A percentile compares a stretch with the other conserved stretches of the same genome.
Conservation (phyloP, 2,888 invertebrate genomes). For the Penaeus monodon region DNA sequence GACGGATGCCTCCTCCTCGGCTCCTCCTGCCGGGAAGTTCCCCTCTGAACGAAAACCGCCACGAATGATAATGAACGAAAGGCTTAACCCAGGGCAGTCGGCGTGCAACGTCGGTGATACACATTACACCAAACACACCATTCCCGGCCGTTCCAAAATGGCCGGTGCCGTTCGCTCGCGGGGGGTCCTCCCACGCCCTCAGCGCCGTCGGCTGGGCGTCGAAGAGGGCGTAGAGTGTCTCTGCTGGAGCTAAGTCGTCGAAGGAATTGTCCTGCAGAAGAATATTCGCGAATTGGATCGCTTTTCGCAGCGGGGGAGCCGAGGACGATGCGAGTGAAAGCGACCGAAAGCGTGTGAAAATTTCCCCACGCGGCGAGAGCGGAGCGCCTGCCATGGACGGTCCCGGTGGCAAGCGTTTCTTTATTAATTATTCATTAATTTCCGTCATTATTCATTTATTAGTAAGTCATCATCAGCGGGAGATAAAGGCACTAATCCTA, state of each 20-base stretch:
- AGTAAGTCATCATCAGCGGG: conserved; percentile 55
- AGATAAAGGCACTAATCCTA: conserved; percentile 53
- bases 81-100: conserved; percentile 35
- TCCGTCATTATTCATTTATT: conserved; percentile 58
- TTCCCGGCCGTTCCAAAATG: conserved; percentile 8
- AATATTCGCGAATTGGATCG: no score
- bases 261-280: no score
- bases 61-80: conserved; percentile 15
- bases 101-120: conserved; percentile 34
- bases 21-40: neutral
- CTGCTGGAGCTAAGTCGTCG: no score
- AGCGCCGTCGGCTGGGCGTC: neutral
- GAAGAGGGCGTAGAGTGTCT: no score
- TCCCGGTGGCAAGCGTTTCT: conserved; percentile 44
- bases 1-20: neutral
- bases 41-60: neutral
- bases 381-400: conserved; percentile 24
- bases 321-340: conserved; percentile 3
- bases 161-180: conserved; percentile 22
- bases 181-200: conserved; percentile 3
- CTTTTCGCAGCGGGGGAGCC: no score
- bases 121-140: conserved; percentile 48
- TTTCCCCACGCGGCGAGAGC: conserved; percentile 9
- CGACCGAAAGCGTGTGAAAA: conserved; percentile 26
- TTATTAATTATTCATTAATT: conserved; percentile 57